Percentiles rank a stretch among this genome's conserved stretches.
phyloP scores from a whole-genome alignment of 2,888 invertebrate genomes.

The Catocala nupta region DNA sequence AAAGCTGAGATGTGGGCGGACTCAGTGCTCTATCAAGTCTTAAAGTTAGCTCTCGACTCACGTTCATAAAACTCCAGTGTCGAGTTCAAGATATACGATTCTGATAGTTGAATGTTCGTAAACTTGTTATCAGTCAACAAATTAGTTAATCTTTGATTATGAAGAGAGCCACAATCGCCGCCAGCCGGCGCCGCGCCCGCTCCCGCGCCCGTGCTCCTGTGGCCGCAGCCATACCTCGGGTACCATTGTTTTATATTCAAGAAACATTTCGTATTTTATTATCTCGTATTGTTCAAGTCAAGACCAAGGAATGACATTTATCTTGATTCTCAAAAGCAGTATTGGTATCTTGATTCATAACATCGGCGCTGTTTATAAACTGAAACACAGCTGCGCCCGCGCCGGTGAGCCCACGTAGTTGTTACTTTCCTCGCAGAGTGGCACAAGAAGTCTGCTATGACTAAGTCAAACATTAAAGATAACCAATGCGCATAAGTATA shows the following conservation, averaged over 20 bases:
- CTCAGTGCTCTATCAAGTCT: too few species aligned
- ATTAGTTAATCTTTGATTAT: constrained; percentile 1
- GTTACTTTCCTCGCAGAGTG: neutral
- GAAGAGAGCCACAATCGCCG: neutral
- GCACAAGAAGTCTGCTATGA: neutral
- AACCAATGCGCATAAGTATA: too few species aligned
- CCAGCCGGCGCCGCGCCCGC: neutral
- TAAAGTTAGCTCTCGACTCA: too few species aligned
- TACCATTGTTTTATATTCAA: constrained; percentile 2
- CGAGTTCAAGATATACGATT: too few species aligned
- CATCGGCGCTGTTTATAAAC: neutral
- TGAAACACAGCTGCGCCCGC: too few species aligned
- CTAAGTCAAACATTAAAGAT: too few species aligned
- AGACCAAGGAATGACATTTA: constrained; percentile 1
- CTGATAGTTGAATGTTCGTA: neutral
- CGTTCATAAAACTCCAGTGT: too few species aligned
- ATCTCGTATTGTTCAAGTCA: constrained; percentile 7
- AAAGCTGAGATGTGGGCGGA: too few species aligned
- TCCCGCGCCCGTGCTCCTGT: neutral
- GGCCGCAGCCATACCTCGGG: neutral
- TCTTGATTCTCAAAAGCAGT: constrained; percentile 8
- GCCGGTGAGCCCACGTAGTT: too few species aligned
- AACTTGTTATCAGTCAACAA: constrained; percentile 1
- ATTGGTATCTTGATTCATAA: constrained; percentile 4
- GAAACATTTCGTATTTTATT: constrained; percentile 5